Conservation (phyloP, 2,888 invertebrate genomes). For the Mechanitis mazaeus region DNA sequence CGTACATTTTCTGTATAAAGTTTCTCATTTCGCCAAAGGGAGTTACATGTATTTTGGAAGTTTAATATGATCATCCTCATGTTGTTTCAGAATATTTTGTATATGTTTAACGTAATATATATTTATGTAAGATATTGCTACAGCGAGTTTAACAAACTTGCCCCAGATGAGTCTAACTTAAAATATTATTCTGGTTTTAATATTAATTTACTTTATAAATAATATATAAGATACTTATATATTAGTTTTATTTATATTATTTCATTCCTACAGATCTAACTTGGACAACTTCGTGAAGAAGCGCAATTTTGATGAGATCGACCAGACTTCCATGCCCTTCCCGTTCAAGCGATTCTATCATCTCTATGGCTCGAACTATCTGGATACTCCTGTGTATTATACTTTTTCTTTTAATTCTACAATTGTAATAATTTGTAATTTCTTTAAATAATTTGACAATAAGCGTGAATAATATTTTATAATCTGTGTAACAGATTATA, state of each 20-base stretch:
- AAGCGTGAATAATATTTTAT: no score
- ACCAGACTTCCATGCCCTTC: constrained; percentile 71
- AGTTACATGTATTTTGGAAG: constrained; percentile 18
- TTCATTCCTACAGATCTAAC: constrained; percentile 43
- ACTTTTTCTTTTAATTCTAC: background rate
- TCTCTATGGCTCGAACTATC: constrained; percentile 71
- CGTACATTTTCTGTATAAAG: constrained; percentile 7
- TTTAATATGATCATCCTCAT: constrained; percentile 12
- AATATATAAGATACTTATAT: no score
- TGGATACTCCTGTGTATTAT: constrained; percentile 49
- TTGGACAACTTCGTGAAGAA: constrained; percentile 74
- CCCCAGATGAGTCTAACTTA: no score
- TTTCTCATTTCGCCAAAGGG: constrained; percentile 24
- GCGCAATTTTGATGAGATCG: constrained; percentile 80
- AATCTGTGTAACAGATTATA: no score
- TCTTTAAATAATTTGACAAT: no score
- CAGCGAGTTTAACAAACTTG: no score
- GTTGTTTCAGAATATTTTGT: constrained; percentile 9
- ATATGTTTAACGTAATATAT: constrained; percentile 8
- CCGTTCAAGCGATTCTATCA: constrained; percentile 76
- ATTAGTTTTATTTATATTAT: background rate
- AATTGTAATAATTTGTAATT: no score
- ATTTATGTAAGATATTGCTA: no score
- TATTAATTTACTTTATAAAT: no score
- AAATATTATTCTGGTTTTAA: no score